These are phyloP conservation scores for Drosophila bocki DNA, from an alignment of 1,140 invertebrate species.

Conservation along the genomic window DNA sequence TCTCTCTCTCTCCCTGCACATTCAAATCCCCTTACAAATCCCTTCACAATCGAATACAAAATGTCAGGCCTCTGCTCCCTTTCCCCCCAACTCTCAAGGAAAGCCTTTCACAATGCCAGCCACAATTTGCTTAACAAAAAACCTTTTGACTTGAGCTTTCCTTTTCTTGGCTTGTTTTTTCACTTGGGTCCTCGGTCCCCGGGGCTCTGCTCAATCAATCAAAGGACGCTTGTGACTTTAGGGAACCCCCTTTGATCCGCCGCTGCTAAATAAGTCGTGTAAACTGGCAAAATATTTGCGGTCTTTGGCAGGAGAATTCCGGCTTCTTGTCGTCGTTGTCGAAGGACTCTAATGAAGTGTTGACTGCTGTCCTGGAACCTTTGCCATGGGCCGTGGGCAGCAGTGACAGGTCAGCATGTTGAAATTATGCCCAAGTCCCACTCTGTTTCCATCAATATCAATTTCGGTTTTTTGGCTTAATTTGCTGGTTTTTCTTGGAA, in stretches of 20 bases:
- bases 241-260: conserved; percentile 38
- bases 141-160: conserved; percentile 71
- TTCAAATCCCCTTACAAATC: conserved; percentile 50
- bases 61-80: conserved; percentile 49
- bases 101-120: conserved; percentile 47
- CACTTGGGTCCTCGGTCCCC: conserved; percentile 24
- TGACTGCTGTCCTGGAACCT: conserved; percentile 35
- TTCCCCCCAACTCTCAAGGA: background rate
- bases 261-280: conserved; percentile 74
- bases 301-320: conserved; percentile 8
- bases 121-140: conserved; percentile 82
- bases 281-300: conserved; percentile 73
- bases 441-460: conserved; percentile 63
- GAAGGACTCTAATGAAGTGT: conserved; percentile 74
- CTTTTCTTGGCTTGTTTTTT: conserved; percentile 6
- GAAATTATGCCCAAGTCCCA: conserved; percentile 57
- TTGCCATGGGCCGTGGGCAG: conserved; percentile 9
- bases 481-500: conserved; percentile 24
- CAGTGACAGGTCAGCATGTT: conserved; percentile 51
- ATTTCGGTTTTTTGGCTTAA: conserved; percentile 51
- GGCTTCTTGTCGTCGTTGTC: conserved; percentile 6
- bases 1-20: background rate
- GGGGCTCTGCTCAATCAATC: conserved; percentile 70
- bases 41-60: conserved; percentile 54
- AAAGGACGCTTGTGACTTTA: conserved; percentile 68